Evolutionary conservation across 2,113 vertebrate species (phyloP).

Genomic region (Mola mola): DNA sequence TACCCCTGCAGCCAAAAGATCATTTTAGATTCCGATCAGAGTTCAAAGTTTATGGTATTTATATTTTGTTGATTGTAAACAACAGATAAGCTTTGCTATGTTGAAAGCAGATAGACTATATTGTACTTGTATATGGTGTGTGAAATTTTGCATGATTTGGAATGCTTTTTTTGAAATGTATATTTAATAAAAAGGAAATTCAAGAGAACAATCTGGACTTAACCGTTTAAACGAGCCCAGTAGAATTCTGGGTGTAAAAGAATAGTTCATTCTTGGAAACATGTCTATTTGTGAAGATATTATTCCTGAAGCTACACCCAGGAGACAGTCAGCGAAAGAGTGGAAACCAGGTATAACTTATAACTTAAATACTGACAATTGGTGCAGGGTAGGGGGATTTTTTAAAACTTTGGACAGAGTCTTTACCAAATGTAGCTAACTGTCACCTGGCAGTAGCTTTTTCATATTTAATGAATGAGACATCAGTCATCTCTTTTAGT

Average conservation of each 20-base stretch:
- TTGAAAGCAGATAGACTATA: neutral
- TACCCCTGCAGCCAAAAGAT: neutral
- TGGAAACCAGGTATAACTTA: neutral
- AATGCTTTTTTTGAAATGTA: no score
- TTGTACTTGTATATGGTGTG: neutral
- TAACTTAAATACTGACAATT: neutral
- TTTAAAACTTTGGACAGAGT: neutral
- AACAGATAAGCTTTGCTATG: neutral
- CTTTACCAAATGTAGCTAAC: no score
- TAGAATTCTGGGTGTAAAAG: no score
- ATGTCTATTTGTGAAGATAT: neutral
- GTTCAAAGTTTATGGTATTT: neutral
- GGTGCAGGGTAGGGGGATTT: neutral
- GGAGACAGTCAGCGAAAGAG: neutral
- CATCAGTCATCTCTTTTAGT: no score
- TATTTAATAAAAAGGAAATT: no score
- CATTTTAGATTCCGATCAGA: slow-evolving; percentile 11
- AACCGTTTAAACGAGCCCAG: no score
- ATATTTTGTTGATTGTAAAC: neutral
- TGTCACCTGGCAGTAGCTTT: no score
- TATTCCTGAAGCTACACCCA: neutral
- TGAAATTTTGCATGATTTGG: no score
- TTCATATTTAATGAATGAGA: neutral
- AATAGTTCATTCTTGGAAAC: neutral
- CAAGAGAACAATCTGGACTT: no score